These are phyloP conservation scores for Malacosoma neustria DNA, from an alignment of 2,888 invertebrate genomes.

Conservation along the genomic window DNA sequence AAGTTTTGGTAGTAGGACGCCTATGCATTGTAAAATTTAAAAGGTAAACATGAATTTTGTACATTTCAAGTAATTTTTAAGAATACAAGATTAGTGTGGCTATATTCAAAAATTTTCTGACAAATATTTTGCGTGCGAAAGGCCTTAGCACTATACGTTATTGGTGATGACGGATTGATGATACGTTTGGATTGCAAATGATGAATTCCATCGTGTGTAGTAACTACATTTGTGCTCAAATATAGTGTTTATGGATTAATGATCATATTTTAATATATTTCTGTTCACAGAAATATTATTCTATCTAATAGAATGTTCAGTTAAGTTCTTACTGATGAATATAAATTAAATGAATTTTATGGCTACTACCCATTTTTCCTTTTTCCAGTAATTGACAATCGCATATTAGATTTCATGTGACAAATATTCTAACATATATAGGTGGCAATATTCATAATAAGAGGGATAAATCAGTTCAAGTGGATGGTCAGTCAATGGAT, in stretches of 20 bases:
- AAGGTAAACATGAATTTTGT: too few relatives aligned
- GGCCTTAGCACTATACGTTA: neutral
- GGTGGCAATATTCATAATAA: too few relatives aligned
- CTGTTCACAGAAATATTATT: neutral
- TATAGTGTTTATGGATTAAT: neutral
- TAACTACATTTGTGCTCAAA: neutral
- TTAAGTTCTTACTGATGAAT: neutral
- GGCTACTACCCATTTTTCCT: conserved; percentile 17
- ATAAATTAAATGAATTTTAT: neutral
- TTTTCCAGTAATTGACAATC: conserved; percentile 55
- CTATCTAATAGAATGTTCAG: neutral
- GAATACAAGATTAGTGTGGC: too few relatives aligned
- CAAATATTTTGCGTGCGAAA: too few relatives aligned
- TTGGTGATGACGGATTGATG: neutral
- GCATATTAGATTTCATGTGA: conserved; percentile 19
- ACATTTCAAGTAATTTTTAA: too few relatives aligned
- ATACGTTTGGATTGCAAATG: neutral
- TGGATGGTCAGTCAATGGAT: too few relatives aligned
- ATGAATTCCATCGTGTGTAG: neutral
- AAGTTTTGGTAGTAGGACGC: too few relatives aligned
- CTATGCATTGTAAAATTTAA: too few relatives aligned
- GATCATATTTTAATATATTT: neutral
- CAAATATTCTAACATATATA: neutral
- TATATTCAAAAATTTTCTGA: too few relatives aligned
- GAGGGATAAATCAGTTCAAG: too few relatives aligned